A percentile compares a stretch with the other conserved stretches of the same genome.
Conservation (phyloP, 2,797 vertebrate genomes). For the Scleropages formosus region DNA sequence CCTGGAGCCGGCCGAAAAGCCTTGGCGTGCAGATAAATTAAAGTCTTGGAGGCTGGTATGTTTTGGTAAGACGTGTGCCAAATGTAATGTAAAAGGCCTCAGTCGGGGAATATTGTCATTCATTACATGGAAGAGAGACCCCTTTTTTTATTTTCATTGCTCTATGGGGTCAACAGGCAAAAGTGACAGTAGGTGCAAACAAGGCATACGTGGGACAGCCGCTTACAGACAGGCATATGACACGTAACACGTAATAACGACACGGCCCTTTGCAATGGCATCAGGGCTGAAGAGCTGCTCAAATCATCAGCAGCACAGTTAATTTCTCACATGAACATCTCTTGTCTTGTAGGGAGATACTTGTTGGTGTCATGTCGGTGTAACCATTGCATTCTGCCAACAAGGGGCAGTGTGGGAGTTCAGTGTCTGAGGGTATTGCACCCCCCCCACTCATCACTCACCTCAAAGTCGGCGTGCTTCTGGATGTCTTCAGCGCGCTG, state of each 20-base stretch:
- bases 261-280: no score
- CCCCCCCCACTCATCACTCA: conserved; percentile 53
- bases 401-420: neutral
- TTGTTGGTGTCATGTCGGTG: no score
- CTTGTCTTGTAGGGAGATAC: no score
- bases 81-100: conserved; percentile 44
- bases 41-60: conserved; percentile 48
- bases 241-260: no score
- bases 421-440: neutral
- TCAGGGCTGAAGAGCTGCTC: no score
- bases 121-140: conserved; percentile 61
- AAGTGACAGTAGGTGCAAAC: conserved; percentile 49
- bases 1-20: conserved; percentile 39
- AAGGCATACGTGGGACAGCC: no score
- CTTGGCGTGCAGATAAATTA: conserved; percentile 54
- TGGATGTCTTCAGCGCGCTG: conserved; percentile 96
- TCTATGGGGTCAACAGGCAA: conserved; percentile 33
- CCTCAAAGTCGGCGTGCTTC: conserved; percentile 97
- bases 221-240: no score
- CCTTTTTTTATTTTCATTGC: no score
- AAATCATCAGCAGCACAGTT: no score
- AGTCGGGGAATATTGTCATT: conserved; percentile 41
- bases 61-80: conserved; percentile 62
- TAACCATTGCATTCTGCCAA: neutral
- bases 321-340: no score